phyloP scores from a whole-genome alignment of 2,888 invertebrate species.

The Ptycholaimellus sp. region DNA sequence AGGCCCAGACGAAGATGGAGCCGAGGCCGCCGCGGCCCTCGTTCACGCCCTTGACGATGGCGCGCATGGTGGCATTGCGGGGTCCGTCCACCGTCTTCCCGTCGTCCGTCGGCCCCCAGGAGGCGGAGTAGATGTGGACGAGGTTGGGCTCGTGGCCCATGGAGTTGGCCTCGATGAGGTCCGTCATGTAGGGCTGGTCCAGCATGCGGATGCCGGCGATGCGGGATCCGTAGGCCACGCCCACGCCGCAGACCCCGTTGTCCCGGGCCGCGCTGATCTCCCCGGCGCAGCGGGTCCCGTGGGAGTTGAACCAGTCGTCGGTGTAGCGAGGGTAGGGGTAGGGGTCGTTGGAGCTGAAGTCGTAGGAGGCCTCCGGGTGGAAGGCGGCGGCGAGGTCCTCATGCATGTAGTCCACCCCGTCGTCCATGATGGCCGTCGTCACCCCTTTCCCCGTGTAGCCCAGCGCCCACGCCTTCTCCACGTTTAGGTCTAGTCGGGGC shows the following conservation, averaged over 20 bases:
- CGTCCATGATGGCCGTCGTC: slow-evolving; percentile 98
- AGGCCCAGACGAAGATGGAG: slow-evolving; percentile 99
- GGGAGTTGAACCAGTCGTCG: slow-evolving; percentile 99
- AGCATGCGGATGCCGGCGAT: slow-evolving; percentile 95
- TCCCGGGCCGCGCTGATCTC: slow-evolving; percentile 96
- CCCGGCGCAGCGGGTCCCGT: slow-evolving; percentile 55
- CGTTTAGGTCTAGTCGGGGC: slow-evolving; percentile 77
- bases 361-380: slow-evolving; percentile 89
- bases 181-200: slow-evolving; percentile 99
- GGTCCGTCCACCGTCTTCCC: slow-evolving; percentile 97
- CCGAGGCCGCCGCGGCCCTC: slow-evolving; percentile 89
- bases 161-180: slow-evolving; percentile 52
- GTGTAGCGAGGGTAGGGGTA: slow-evolving; percentile 95
- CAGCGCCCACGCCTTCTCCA: slow-evolving; percentile 91
- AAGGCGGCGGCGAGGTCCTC: slow-evolving; percentile 86
- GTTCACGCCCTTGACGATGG: slow-evolving; percentile 92
- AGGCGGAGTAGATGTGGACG: slow-evolving; percentile 95
- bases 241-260: slow-evolving; percentile 92
- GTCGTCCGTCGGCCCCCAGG: slow-evolving; percentile 99
- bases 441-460: slow-evolving; percentile 91
- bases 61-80: slow-evolving; percentile 92
- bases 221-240: slow-evolving; percentile 91
- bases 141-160: slow-evolving; percentile 39
- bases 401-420: slow-evolving; percentile 98
- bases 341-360: slow-evolving; percentile 96